These are phyloP conservation scores for Limnothrissa miodon DNA, from an alignment of 2,113 vertebrate species.

Conservation along the genomic window DNA sequence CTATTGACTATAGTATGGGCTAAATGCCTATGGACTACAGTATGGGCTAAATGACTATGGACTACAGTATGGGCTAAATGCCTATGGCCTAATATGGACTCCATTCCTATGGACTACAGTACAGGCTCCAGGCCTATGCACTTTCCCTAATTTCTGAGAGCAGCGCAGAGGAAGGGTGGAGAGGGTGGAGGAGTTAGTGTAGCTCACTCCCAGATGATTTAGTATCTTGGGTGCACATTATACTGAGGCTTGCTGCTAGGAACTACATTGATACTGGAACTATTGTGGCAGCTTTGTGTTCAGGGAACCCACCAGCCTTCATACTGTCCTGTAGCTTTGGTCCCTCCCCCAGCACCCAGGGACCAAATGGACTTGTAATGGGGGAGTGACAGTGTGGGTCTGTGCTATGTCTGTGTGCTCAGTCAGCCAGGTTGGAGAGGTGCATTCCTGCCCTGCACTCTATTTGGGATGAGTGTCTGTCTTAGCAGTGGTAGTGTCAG, in stretches of 20 bases:
- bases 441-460: not conserved
- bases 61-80: too few species aligned
- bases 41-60: too few species aligned
- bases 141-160: not conserved
- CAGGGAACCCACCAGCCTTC: not conserved
- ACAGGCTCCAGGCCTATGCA: not conserved
- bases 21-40: too few species aligned
- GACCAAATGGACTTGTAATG: not conserved
- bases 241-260: not conserved
- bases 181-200: not conserved
- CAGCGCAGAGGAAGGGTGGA: not conserved
- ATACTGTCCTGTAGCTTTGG: not conserved
- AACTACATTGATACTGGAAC: too few species aligned
- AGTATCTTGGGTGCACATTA: not conserved
- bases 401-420: not conserved
- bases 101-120: too few species aligned
- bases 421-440: too few species aligned
- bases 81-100: too few species aligned
- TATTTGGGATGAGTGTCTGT: not conserved
- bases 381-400: not conserved
- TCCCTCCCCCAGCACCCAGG: not conserved
- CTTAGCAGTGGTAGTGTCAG: not conserved
- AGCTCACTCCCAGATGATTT: not conserved
- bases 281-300: not conserved
- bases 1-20: too few species aligned